These are phyloP conservation scores for Paratrypauchen microcephalus DNA, from an alignment of 2,797 vertebrate genomes.

Conservation along the genomic window DNA sequence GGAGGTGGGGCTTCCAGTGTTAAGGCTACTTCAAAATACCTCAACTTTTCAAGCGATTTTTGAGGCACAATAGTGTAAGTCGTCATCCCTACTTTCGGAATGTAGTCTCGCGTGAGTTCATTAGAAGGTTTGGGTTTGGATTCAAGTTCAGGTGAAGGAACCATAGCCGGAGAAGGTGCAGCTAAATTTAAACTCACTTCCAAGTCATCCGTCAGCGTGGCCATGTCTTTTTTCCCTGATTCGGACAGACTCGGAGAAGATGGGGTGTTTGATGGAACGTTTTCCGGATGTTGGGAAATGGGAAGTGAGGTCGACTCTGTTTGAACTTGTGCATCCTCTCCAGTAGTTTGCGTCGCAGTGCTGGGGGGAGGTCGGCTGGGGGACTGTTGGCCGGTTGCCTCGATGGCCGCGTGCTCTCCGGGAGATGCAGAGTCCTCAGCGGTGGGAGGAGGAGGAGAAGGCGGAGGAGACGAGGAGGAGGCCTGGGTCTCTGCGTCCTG, in stretches of 20 bases:
- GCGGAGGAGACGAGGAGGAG: conserved; percentile 22
- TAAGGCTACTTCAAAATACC: conserved; percentile 83
- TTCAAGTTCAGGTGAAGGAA: conserved; percentile 70
- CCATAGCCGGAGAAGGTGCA: conserved; percentile 52
- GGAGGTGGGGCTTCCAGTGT: conserved; percentile 60
- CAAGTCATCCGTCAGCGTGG: conserved; percentile 69
- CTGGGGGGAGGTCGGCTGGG: conserved; percentile 17
- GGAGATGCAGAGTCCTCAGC: conserved; percentile 38
- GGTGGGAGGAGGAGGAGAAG: conserved; percentile 32
- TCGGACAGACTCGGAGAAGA: conserved; percentile 8
- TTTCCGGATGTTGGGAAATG: conserved; percentile 19
- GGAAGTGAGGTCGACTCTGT: conserved; percentile 42
- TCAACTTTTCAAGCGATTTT: conserved; percentile 83
- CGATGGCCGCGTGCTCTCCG: conserved; percentile 24
- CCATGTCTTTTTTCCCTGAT: conserved; percentile 62
- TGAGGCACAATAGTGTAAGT: conserved; percentile 95
- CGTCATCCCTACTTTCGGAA: conserved; percentile 96
- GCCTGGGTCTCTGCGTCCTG: conserved; percentile 50
- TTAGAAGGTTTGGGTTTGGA: conserved; percentile 91
- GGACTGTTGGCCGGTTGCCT: conserved; percentile 21
- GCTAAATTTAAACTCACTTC: conserved; percentile 37
- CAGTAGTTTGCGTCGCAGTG: conserved; percentile 30
- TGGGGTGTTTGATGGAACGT: conserved; percentile 13
- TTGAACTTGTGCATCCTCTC: conserved; percentile 56
- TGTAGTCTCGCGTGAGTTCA: conserved; percentile 93